These are phyloP conservation scores for Hoplostethus mediterraneus DNA, from an alignment of 2,797 vertebrate species.

Conservation along the genomic window DNA sequence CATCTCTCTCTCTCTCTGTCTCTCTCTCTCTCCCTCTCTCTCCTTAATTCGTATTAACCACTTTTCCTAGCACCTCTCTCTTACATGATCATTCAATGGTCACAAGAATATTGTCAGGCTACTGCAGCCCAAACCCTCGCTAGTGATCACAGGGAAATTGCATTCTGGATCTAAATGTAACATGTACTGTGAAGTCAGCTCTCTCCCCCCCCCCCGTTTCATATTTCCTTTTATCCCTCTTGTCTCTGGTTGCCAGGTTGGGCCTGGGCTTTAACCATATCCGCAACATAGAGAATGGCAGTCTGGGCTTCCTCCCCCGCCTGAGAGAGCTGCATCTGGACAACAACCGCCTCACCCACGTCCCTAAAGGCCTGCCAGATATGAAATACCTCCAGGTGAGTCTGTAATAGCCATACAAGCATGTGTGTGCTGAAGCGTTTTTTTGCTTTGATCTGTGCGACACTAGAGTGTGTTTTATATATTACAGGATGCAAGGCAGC, in stretches of 20 bases:
- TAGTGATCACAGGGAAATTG: conserved; percentile 25
- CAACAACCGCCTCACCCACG: conserved; percentile 87
- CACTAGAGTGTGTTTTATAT: not conserved
- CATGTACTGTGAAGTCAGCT: conserved; percentile 17
- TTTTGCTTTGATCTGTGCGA: not conserved
- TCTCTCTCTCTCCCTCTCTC: no score
- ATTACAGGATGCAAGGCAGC: not conserved
- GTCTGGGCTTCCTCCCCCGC: conserved; percentile 85
- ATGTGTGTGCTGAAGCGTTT: no score
- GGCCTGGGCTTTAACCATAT: conserved; percentile 92
- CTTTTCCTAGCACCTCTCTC: not conserved
- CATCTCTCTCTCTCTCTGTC: no score
- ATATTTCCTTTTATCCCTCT: conserved; percentile 4
- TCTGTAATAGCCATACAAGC: no score
- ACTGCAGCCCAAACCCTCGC: conserved; percentile 4
- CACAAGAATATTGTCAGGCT: not conserved
- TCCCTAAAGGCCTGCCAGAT: conserved; percentile 88
- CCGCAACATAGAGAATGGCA: conserved; percentile 91
- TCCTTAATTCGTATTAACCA: conserved; percentile 1
- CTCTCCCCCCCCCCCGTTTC: conserved; percentile 13
- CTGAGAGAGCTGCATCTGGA: conserved; percentile 93
- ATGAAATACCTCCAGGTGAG: conserved; percentile 92
- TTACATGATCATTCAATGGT: conserved; percentile 9
- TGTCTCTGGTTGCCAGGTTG: conserved; percentile 80
- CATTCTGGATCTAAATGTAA: conserved; percentile 25